Conservation (phyloP, 2,113 vertebrate genomes). For the Ibidorhyncha struthersii region DNA sequence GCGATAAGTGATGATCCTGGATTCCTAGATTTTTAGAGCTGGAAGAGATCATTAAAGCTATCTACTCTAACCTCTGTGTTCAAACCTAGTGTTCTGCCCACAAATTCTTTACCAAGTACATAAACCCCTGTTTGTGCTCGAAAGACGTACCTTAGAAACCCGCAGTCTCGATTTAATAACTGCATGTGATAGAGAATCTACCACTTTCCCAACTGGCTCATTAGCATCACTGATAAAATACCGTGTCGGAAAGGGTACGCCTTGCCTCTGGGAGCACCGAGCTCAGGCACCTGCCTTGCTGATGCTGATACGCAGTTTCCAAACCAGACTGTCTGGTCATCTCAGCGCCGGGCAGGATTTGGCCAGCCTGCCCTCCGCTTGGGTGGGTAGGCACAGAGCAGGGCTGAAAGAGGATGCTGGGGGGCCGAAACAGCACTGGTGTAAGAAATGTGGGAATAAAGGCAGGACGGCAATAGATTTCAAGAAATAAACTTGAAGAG, state of each 20-base stretch:
- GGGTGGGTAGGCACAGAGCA: background rate
- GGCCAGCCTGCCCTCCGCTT: background rate
- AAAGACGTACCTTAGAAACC: background rate
- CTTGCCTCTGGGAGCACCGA: background rate
- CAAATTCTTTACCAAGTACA: background rate
- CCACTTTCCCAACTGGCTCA: background rate
- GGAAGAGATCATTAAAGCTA: background rate
- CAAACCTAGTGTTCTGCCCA: background rate
- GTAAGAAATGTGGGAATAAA: background rate
- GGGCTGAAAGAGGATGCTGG: background rate
- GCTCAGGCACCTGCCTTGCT: background rate
- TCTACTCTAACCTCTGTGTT: background rate
- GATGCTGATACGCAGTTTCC: background rate
- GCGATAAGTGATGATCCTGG: background rate
- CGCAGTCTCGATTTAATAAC: background rate
- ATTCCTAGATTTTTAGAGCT: background rate
- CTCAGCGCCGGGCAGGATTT: background rate
- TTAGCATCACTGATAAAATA: background rate
- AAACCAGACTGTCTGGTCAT: background rate
- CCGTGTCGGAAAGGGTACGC: background rate
- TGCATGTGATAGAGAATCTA: background rate
- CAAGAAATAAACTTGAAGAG: background rate
- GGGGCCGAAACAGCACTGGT: background rate
- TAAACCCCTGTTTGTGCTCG: background rate
- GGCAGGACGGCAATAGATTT: background rate